These are phyloP conservation scores for Siniperca knerii DNA, from an alignment of 2,113 vertebrate species.

Conservation along the genomic window DNA sequence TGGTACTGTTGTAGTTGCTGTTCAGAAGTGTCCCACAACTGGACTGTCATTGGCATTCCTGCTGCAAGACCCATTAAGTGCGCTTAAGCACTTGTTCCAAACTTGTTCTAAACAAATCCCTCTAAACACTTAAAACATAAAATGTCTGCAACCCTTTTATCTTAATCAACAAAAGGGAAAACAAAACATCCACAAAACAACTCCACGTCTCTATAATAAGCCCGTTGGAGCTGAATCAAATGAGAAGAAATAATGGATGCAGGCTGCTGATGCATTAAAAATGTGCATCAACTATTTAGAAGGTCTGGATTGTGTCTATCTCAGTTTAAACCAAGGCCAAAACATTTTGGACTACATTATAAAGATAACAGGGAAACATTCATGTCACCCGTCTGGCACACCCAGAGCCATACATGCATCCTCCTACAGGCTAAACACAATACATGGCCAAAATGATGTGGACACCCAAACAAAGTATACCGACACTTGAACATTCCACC, in stretches of 20 bases:
- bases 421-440: not conserved
- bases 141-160: conserved; percentile 34
- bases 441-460: not conserved
- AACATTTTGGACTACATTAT: conserved; percentile 48
- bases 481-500: not conserved
- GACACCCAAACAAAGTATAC: not conserved
- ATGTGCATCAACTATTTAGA: conserved; percentile 69
- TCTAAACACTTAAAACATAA: conserved; percentile 33
- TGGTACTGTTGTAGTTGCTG: not conserved
- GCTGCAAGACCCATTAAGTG: conserved; percentile 18
- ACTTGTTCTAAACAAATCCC: conserved; percentile 27
- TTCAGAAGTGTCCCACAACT: not conserved
- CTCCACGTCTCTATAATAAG: conserved; percentile 35
- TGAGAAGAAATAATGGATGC: conserved; percentile 64
- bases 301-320: conserved; percentile 42
- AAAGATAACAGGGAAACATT: conserved; percentile 50
- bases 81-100: conserved; percentile 4
- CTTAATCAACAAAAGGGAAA: conserved; percentile 46
- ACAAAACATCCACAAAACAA: conserved; percentile 40
- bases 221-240: conserved; percentile 62
- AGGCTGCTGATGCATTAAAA: conserved; percentile 64
- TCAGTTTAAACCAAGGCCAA: conserved; percentile 44
- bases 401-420: not conserved
- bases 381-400: conserved; percentile 12
- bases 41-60: not conserved